These are phyloP conservation scores for Rhipidura dahli DNA, from an alignment of 2,113 vertebrate species.

Conservation along the genomic window DNA sequence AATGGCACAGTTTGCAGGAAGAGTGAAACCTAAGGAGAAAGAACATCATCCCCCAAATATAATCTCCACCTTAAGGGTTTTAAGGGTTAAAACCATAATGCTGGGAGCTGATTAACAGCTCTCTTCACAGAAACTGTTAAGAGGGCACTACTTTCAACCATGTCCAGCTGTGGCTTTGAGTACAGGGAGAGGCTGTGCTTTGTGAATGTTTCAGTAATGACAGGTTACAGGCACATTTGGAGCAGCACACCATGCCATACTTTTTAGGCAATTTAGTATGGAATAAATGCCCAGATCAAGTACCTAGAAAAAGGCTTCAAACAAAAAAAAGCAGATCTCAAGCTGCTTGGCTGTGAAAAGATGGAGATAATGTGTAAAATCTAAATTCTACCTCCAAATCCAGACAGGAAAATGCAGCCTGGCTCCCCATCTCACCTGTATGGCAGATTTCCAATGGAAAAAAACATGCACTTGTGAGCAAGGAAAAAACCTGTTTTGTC, in stretches of 20 bases:
- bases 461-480: background rate
- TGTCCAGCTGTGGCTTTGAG: background rate
- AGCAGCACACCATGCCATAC: background rate
- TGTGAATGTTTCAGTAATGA: background rate
- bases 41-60: background rate
- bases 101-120: background rate
- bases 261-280: background rate
- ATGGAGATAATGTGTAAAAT: background rate
- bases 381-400: background rate
- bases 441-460: background rate
- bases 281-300: background rate
- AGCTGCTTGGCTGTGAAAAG: background rate
- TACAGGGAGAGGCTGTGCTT: background rate
- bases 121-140: background rate
- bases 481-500: background rate
- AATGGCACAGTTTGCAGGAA: fast-evolving
- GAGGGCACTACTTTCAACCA: background rate
- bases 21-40: background rate
- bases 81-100: background rate
- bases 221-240: background rate
- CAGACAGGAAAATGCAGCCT: background rate
- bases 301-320: background rate
- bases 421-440: background rate
- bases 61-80: background rate
- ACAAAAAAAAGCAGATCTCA: background rate